These are phyloP conservation scores for Malacoraja senta DNA, from an alignment of 2,797 vertebrate genomes.

Conservation along the genomic window DNA sequence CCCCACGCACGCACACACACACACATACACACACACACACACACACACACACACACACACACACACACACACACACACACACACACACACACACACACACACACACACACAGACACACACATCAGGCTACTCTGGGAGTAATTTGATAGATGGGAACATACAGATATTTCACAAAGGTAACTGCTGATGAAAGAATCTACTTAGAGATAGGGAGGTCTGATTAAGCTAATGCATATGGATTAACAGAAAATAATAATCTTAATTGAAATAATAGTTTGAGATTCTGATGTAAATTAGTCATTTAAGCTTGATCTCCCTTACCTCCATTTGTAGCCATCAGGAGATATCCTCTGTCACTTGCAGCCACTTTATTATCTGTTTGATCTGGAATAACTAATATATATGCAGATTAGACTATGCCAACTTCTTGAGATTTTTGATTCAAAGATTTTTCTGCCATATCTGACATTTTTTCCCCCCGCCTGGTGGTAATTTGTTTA, in stretches of 20 bases:
- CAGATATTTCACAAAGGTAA: not conserved
- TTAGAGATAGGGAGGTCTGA: not conserved
- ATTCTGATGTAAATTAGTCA: not conserved
- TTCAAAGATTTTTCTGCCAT: not conserved
- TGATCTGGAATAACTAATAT: constrained; percentile 22
- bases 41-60: too few species aligned
- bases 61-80: too few species aligned
- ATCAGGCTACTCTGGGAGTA: not conserved
- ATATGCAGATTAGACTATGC: not conserved
- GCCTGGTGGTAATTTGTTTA: not conserved
- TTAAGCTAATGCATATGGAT: not conserved
- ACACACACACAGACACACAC: too few species aligned
- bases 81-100: too few species aligned
- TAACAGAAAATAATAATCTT: constrained; percentile 27
- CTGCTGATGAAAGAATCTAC: not conserved
- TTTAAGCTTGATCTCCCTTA: constrained; percentile 10
- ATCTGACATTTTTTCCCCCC: not conserved
- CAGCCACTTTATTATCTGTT: not conserved
- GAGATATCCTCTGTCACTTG: not conserved
- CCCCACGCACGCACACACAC: too few species aligned
- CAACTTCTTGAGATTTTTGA: constrained; percentile 8
- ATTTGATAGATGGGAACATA: not conserved
- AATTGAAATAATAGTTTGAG: constrained; percentile 28
- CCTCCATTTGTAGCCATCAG: not conserved
- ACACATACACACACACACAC: too few species aligned